Evolutionary conservation across 1,140 invertebrate species (phyloP), one percentile per base, ranked within the genome.

Genomic region (Apis laboriosa): DNA sequence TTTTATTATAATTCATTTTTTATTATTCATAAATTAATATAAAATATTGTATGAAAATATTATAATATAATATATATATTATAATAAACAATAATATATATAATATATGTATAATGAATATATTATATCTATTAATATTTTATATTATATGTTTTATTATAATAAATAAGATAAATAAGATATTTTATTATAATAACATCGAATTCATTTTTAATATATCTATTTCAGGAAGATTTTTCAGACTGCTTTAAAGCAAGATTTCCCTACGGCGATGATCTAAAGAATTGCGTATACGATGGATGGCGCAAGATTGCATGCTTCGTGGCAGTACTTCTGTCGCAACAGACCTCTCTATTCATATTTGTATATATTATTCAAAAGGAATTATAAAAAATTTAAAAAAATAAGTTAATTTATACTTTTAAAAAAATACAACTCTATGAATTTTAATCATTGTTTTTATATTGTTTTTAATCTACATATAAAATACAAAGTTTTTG

Each of bases 271-370:
- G 34, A 81, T 78, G 24, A 84, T 78, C 60, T 63, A 58, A 83
- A 85, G 70, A 83, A 53, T 64, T 82, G 77, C 21, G 24, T 72
- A 43, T 43, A 72, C 28, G n/a, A 56, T 9, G 19, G 64, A 24
- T 86, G 66, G 80, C 80, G 84, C 49, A 86, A 88, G 81, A 88
- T 73, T 58, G 56, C 53, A 60, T 64, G 61, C 17, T 51, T 78
- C 15, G 28, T 88, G 58, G 34, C 83, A 84, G 80, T 64, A 60
- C 53, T 53, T 86, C 84, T 89, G 84, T 84, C 72, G 87, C 75
- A 89, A 89, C 67, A 83, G 11, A 68, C 55, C 67, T 43, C 66
- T 56, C 34, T 17, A 67, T 60, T 70, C 63, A 71, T 53, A 66
- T 55, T 53, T 80, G 56, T 51, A 63, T n/a, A 70, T 24, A 28